Conservation (phyloP, 2,113 vertebrate species). For the Circaetus cinerascens region DNA sequence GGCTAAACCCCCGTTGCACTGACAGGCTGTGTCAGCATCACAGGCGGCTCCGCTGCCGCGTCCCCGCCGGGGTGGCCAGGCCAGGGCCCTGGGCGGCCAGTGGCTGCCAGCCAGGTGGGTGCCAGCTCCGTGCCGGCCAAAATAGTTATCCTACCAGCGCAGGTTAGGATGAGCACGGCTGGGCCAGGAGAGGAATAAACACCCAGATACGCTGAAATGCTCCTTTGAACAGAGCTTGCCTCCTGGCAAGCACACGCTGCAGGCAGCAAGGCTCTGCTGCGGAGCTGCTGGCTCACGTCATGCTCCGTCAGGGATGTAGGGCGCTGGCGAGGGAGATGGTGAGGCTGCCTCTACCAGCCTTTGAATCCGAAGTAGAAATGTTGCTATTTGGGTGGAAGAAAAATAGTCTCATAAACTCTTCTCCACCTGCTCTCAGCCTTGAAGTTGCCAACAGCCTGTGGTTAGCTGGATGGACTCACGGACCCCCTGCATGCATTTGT, state of each 20-base stretch:
- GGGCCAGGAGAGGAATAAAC: neutral
- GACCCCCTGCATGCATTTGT: accelerated
- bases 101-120: neutral
- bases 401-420: neutral
- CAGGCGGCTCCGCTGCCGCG: neutral
- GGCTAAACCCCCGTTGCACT: neutral
- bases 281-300: accelerated
- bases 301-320: neutral
- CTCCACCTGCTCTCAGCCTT: neutral
- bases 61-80: accelerated
- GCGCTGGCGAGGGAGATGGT: accelerated
- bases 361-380: neutral
- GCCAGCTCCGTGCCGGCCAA: neutral
- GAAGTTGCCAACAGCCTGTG: neutral
- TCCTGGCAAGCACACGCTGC: neutral
- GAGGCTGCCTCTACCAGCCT: neutral
- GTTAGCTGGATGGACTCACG: accelerated
- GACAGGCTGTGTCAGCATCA: neutral
- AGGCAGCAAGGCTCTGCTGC: neutral
- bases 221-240: neutral
- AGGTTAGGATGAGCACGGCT: neutral
- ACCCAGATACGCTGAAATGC: accelerated
- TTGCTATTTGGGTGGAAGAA: neutral
- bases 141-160: neutral
- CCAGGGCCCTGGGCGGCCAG: neutral